Conservation (phyloP, 2,888 invertebrate genomes). For the Seladonia tumulorum region DNA sequence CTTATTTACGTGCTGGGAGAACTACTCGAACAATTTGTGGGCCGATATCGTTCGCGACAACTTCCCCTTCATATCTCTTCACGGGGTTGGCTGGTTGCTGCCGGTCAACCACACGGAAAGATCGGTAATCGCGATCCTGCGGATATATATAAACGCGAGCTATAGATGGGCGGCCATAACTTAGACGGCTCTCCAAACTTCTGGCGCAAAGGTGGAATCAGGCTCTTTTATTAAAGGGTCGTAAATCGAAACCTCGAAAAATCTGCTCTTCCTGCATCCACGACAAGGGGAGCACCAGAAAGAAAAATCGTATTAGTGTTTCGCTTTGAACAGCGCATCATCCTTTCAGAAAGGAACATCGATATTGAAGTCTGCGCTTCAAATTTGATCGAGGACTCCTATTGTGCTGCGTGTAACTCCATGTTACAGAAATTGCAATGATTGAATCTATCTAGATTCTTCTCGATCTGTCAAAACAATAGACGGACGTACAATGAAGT, state of each 20-base stretch:
- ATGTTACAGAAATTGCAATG: no score
- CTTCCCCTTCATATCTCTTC: slow-evolving; percentile 1
- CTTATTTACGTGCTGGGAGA: neutral
- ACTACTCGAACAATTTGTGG: slow-evolving; percentile 6
- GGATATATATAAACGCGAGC: neutral
- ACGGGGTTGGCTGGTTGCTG: neutral
- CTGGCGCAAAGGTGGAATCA: neutral
- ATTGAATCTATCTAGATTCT: no score
- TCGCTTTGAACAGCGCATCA: no score
- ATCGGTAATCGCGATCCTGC: neutral
- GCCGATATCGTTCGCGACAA: slow-evolving; percentile 20
- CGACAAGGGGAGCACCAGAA: no score
- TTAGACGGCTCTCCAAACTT: neutral
- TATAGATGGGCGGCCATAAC: neutral
- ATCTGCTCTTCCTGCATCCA: no score
- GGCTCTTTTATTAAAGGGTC: neutral
- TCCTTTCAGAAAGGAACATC: no score
- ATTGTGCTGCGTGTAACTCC: no score
- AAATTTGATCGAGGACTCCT: no score
- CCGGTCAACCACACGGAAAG: neutral
- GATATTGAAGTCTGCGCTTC: no score
- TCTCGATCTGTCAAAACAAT: no score
- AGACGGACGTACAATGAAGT: no score
- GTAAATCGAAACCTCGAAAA: neutral
- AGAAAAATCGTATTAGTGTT: no score